Base-by-base conservation (phyloP, 2,888 invertebrate species). In the Drosophila testacea region DNA sequence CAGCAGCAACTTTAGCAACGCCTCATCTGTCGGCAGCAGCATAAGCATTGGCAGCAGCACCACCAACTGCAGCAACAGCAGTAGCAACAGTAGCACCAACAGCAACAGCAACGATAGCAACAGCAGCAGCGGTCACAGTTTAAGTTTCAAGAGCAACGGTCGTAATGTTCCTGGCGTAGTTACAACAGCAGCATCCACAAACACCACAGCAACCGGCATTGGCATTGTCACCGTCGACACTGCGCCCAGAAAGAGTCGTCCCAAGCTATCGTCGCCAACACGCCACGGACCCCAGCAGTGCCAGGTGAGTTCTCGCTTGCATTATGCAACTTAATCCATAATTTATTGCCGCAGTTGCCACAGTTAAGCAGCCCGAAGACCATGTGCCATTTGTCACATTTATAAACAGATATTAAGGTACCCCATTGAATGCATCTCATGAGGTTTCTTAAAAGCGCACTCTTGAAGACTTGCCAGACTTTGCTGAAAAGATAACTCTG, bases 241-340 rank as follows among this genome's bases (percentile, higher is more conserved):
- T 34, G 85, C 90, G 70, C 89, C 94, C 94, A 74, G 96, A 92
- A 95, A 95, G 91, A 94, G 95, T 77, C 95, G 97, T 77, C 96
- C 96, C 32, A 98, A 98, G 92, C 95, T 97, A 76, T 95, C 97
- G 59, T 97, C 97, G 44, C 97, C 97, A 44, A 97, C 97, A 92
- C 94, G 97, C 71, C 97, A 97, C 93, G 97, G 97, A 69, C 97
- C 97, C 54, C 97, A 97, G 91, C 97, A 97, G 92, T 98, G 98
- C 93, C 97, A 97, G 94, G 97, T 98, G 72, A 51, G 83, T 56
- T 61, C 38, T 47, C 13, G 50, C 50, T 60, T 41, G n/a, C n/a
- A 22, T 22, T 34, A 50, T 44, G 39, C 30, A 61, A 60, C 68
- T 42, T 46, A 39, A 16, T 51, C 50, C 55, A 48, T 30, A 9